Base-by-base conservation (phyloP, 2,113 vertebrate species). In the Penelope pileata region DNA sequence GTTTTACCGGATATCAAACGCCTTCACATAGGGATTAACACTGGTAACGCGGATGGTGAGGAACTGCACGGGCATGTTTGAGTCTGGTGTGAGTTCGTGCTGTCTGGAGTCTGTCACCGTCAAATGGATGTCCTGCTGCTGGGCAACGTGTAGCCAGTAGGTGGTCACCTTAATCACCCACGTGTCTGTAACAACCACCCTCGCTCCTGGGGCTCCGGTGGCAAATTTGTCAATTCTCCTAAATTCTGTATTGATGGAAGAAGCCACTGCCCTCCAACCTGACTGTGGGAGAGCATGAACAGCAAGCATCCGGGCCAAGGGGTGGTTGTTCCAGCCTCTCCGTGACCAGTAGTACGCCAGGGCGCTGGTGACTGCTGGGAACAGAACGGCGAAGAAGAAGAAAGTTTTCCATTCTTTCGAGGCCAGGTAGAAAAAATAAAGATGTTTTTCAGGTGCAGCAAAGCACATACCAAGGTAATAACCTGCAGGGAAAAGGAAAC, bases 391-490 rank as follows among this genome's bases (percentile, higher is more conserved):
- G 0, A 98, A 30, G 12, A 98, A 86, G 10, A 99, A 95, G 80
- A 98, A 99, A 6, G 97, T 73, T 75, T 91, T 98, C 99, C 99
- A 99, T 68, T 95, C 86, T 24, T 97, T 95, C 3, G 97, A 97
- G 74, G 98, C 98, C 95, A 97, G 90, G 83, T 98, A 86, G 32
- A 99, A 80, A 78, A 95, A 97, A 56, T 87, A 96, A 29, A 99
- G 98, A 53, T 98, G 97, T 75, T 99, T 98, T 16, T 99, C 99
- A 12, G 99, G 98, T 60, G 98, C 98, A 26, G 99, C 99, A 3
- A 99, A 94, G 93, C 99, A 99, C 99, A 99, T 99, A 26, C 99
- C 99, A 72, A 98, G 36, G 63, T 99, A 99, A 96, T 99, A 99
- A 85, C 99, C 99, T 99, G 94, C 80, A 88, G 96, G 32, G 53